Evolutionary conservation across 2,888 invertebrate species (phyloP), one percentile per base, ranked within the genome.

Genomic region (Amphipoea lucens): DNA sequence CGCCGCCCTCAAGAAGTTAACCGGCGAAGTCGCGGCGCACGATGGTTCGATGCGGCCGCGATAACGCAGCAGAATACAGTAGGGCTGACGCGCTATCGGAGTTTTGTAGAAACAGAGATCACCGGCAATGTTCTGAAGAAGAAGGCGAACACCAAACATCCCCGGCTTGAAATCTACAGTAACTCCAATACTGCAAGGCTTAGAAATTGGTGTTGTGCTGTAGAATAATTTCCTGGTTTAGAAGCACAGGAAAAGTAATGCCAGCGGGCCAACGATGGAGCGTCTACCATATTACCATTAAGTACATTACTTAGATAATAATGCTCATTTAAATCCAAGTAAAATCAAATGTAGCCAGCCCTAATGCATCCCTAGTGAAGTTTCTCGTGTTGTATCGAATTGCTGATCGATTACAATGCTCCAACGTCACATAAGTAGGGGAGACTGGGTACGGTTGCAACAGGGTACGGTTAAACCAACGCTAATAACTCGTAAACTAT

Each of bases 331-430:
- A 60, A 60, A 60, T 60, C 29, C 29, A 62, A 62, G 6, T 29
- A 6, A 29, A 62, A 17, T 62, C 17, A 20, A 17, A 36, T 36
- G 7, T 63, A 20, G 9, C 36, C 20, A 63, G 36, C 36, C 9
- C 9, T 36, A 63, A 36, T 36, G 36, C 63, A 63, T 36, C 36
- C 36, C 36, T 63, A 36, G 63, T 67, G 48, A 48, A 65, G 63
- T 48, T 48, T 48, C 63, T 36, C 36, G 63, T 66, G 66, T 20
- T 40, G n/a, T 51, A 20, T 51, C 72, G 20, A 45, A 62, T 62
- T 29, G 45, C 40, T 66, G 74, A 66, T 66, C 40, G 45, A 51
- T 74, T 65, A n/a, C n/a, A n/a, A n/a, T n/a, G n/a, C n/a, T n/a
- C n/a, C n/a, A n/a, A n/a, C n/a, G n/a, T n/a, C n/a, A n/a, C n/a